A percentile compares a stretch with the other conserved stretches of the same genome.
These are phyloP conservation scores for Peromyscus maniculatus DNA, from an alignment of 2,113 vertebrate species.

Conservation along the genomic window DNA sequence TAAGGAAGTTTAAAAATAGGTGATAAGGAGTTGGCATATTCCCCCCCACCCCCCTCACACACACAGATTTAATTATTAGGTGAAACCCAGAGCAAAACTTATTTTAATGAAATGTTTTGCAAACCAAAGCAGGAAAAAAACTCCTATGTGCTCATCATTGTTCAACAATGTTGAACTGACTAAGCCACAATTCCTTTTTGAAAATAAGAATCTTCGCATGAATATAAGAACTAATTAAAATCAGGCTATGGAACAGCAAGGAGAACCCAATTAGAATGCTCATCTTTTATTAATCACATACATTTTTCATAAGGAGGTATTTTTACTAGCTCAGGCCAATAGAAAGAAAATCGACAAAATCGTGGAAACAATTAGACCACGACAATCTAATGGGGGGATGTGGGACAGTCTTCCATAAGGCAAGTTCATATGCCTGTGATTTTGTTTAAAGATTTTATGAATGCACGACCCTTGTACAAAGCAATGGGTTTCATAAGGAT, in stretches of 20 bases:
- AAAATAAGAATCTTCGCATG: slow-evolving; percentile 60
- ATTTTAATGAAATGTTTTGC: slow-evolving; percentile 53
- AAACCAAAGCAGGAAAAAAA: neutral
- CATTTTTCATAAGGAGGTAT: slow-evolving; percentile 78
- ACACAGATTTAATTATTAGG: neutral
- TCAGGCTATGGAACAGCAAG: slow-evolving; percentile 59
- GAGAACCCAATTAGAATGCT: slow-evolving; percentile 73
- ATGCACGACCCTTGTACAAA: neutral
- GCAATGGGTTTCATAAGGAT: neutral
- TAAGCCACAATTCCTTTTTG: neutral
- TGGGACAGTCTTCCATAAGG: neutral
- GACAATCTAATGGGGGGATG: neutral
- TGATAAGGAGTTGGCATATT: neutral
- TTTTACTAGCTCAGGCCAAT: slow-evolving; percentile 66
- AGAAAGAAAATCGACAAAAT: slow-evolving; percentile 52
- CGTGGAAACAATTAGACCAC: neutral
- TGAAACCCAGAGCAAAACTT: slow-evolving; percentile 16
- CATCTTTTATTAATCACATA: slow-evolving; percentile 77
- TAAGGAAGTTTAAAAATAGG: neutral
- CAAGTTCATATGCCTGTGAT: neutral
- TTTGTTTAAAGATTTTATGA: neutral
- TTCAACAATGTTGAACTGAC: slow-evolving; percentile 36
- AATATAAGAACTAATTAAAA: slow-evolving; percentile 68
- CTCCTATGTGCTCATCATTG: neutral
- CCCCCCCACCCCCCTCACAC: neutral